Conservation (phyloP, 2,113 vertebrate species). For the Rana temporaria region DNA sequence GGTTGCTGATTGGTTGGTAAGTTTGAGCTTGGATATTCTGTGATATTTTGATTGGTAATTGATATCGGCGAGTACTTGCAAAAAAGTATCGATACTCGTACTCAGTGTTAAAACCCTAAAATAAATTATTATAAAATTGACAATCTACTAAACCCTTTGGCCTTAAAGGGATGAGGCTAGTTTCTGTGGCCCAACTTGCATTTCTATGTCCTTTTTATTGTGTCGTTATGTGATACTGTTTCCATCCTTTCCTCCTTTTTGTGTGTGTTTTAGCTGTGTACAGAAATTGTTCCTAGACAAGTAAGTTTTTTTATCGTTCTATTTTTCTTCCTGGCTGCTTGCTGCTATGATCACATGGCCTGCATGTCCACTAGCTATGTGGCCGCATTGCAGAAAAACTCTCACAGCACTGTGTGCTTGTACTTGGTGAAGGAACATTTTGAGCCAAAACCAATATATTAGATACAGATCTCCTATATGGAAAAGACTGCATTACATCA, state of each 20-base stretch:
- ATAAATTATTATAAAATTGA: neutral
- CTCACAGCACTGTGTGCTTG: neutral
- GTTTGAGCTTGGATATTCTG: no score
- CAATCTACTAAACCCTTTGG: neutral
- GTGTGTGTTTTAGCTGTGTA: conserved; percentile 65
- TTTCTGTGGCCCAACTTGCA: conserved; percentile 46
- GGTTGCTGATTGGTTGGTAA: no score
- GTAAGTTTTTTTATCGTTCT: conserved; percentile 68
- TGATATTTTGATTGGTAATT: no score
- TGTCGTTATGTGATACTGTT: neutral
- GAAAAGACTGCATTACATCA: neutral
- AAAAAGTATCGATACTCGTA: no score
- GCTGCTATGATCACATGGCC: conserved; percentile 2
- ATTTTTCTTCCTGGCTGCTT: conserved; percentile 17
- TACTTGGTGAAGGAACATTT: conserved; percentile 5
- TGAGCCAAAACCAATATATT: neutral
- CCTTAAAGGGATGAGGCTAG: conserved; percentile 22
- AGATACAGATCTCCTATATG: neutral
- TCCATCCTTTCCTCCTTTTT: conserved; percentile 44
- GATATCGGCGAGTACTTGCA: no score
- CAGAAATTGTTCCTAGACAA: conserved; percentile 68
- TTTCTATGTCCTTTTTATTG: conserved; percentile 32
- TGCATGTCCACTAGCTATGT: conserved; percentile 10
- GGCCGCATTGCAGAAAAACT: neutral
- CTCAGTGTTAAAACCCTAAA: no score